Evolutionary conservation across 2,113 vertebrate species (phyloP).

Genomic region (Tachysurus fulvidraco): DNA sequence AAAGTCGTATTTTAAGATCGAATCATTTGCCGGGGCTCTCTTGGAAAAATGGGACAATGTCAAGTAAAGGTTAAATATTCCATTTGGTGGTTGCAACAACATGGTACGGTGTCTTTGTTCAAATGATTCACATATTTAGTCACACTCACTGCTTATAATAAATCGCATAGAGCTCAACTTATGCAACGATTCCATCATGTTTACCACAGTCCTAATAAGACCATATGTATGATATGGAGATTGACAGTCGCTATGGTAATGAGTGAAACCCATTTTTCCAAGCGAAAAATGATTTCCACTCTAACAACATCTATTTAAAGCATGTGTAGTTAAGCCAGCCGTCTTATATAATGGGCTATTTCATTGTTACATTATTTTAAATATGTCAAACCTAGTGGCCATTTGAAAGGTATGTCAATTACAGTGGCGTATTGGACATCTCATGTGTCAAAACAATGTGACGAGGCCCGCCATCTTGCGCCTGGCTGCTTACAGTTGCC

Average conservation of each 20-base stretch:
- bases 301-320: conserved; percentile 59
- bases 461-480: conserved; percentile 57
- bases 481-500: conserved; percentile 57
- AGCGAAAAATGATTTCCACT: conserved; percentile 50
- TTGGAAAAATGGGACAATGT: conserved; percentile 1
- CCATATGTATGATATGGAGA: conserved; percentile 53
- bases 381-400: conserved; percentile 57
- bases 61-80: conserved; percentile 33
- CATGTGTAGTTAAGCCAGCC: conserved; percentile 55
- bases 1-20: conserved; percentile 25
- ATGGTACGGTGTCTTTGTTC: conserved; percentile 23
- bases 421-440: conserved; percentile 57
- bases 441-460: conserved; percentile 60
- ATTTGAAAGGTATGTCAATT: conserved; percentile 60
- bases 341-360: conserved; percentile 57
- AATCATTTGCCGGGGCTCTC: conserved; percentile 7
- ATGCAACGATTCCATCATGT: conserved; percentile 57
- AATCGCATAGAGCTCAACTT: conserved; percentile 43
- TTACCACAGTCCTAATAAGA: conserved; percentile 56
- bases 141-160: conserved; percentile 34
- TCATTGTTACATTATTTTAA: conserved; percentile 60
- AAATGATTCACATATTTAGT: conserved; percentile 39
- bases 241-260: conserved; percentile 50
- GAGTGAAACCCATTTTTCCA: conserved; percentile 54
- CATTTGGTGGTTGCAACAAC: conserved; percentile 17